Evolutionary conservation across 1,140 invertebrate genomes (phyloP), one percentile per base, ranked within the genome.

Genomic region (Spodoptera frugiperda): DNA sequence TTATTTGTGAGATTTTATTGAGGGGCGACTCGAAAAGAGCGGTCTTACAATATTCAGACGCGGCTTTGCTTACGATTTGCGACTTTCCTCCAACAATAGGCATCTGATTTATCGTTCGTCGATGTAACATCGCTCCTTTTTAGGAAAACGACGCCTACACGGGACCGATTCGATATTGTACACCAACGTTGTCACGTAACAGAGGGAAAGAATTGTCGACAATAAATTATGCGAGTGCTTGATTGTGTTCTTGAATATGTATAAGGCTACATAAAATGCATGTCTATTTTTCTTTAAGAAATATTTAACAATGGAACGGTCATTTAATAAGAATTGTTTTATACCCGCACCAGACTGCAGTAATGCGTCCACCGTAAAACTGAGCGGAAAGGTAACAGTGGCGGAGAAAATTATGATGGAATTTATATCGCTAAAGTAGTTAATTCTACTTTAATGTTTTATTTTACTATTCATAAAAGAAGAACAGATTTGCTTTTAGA

Each of bases 11-110:
- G 65, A 71, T 81, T 81, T 81, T 81, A 83, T 83, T 78, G 77
- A 77, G 48, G 72, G 76, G 54, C 57, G 71, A 77, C 71, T 80
- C 73, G 54, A 72, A 65, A 73, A 70, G 72, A 75, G 75, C 67
- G 78, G 5, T 78, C 76, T 17, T 46, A 63, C 57, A 72, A 78
- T 78, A 81, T 77, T 77, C 77, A 61, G 67, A 77, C 49, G 68
- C 70, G 76, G 77, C 59, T 77, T 78, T 81, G 76, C 80, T 79
- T 84, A 79, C 83, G 78, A 84, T 82, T 84, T 84, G 83, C 79
- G 81, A 84, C 70, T 80, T 82, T 82, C 33, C 76, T 57, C 63
- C 78, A 75, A 85, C 81, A 83, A 85, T 83, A 78, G 75, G 57
- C 67, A 71, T 59, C 80, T 83, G 82, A 85, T 84, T 84, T 83